Evolutionary conservation across 2,888 invertebrate genomes (phyloP).

Genomic region (Hoplodrina ambigua): DNA sequence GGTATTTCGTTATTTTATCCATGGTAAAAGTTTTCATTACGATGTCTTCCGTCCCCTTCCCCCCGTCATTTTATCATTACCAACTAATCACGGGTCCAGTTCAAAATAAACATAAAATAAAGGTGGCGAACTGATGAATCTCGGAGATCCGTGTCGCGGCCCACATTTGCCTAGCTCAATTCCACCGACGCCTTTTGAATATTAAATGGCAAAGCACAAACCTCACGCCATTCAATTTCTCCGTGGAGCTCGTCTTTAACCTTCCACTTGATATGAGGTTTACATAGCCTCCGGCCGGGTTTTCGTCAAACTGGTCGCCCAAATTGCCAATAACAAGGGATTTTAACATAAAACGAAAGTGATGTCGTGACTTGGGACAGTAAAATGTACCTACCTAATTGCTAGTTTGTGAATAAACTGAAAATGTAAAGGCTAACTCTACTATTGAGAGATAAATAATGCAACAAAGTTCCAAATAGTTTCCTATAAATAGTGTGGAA

Average conservation of each 20-base stretch:
- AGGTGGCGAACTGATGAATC: constrained; percentile 68
- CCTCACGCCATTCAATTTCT: constrained; percentile 81
- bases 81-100: constrained; percentile 44
- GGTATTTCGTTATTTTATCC: too few relatives aligned
- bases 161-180: constrained; percentile 84
- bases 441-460: constrained; percentile 7
- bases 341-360: constrained; percentile 65
- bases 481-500: constrained; percentile 23
- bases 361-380: constrained; percentile 57
- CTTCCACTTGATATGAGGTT: constrained; percentile 72
- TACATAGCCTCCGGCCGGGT: constrained; percentile 62
- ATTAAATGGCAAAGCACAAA: constrained; percentile 77
- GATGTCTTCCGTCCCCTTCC: too few relatives aligned
- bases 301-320: constrained; percentile 67
- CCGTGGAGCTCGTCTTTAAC: constrained; percentile 70
- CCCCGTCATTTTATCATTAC: too few relatives aligned
- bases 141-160: constrained; percentile 83
- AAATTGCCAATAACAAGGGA: constrained; percentile 61
- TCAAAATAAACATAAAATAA: constrained; percentile 67
- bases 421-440: constrained; percentile 16
- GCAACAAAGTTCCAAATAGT: constrained; percentile 18
- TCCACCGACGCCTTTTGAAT: constrained; percentile 84
- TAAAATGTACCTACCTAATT: constrained; percentile 21
- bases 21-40: too few relatives aligned
- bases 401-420: constrained; percentile 24